A percentile compares a stretch with the other conserved stretches of the same genome.
Evolutionary conservation across 2,888 invertebrate genomes (phyloP).

Genomic region (Mythimna impura): DNA sequence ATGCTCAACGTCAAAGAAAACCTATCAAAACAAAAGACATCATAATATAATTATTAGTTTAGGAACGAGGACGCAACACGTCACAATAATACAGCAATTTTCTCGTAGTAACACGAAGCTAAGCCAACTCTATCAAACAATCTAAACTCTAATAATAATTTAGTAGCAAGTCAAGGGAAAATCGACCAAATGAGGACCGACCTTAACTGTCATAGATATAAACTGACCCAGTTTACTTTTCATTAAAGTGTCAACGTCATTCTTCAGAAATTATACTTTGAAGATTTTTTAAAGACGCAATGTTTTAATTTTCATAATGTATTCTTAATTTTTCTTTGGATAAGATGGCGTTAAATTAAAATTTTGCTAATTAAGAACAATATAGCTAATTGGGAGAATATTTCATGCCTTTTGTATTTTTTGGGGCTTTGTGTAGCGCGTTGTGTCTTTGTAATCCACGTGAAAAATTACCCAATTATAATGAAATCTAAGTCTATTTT

Average conservation of each 20-base stretch:
- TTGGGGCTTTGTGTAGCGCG: background rate
- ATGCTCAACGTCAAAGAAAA: conserved; percentile 13
- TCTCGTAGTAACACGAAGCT: conserved; percentile 17
- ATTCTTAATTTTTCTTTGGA: conserved; percentile 35
- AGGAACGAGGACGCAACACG: conserved; percentile 18
- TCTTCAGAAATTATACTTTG: conserved; percentile 53
- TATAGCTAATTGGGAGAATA: conserved; percentile 29
- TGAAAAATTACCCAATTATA: background rate
- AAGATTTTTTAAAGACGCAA: conserved; percentile 41
- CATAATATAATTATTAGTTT: conserved; percentile 30
- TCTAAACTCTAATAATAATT: conserved; percentile 53
- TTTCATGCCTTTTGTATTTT: conserved; percentile 5
- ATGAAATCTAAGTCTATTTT: background rate
- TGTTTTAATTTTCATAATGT: conserved; percentile 39
- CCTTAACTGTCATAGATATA: conserved; percentile 58
- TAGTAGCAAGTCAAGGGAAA: conserved; percentile 52
- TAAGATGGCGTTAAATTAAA: conserved; percentile 19
- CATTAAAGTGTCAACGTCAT: conserved; percentile 61
- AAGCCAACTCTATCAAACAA: conserved; percentile 47
- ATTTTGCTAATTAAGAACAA: conserved; percentile 34
- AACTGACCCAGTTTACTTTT: conserved; percentile 63
- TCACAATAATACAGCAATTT: conserved; percentile 34
- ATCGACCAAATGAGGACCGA: conserved; percentile 50
- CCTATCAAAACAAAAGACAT: conserved; percentile 20
- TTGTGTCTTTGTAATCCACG: background rate